Evolutionary conservation across 2,797 vertebrate species (phyloP), one percentile per base, ranked within the genome.

Genomic region (Brachyalestes nurse): DNA sequence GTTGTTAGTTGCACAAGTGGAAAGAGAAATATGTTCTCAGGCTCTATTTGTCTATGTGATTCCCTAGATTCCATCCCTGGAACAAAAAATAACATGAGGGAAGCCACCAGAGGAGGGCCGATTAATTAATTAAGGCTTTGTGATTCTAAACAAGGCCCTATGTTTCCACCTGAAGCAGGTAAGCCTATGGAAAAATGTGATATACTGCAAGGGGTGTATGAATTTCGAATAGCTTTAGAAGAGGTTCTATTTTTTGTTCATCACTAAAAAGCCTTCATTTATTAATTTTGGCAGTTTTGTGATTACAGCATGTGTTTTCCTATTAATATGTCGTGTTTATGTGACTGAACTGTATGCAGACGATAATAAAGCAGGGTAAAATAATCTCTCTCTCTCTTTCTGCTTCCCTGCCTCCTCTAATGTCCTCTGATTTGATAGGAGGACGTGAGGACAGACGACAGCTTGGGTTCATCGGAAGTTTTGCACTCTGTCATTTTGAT

Each of bases 361-460:
- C n/a, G 58, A 57, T 65, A n/a, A n/a, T n/a, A n/a, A 58, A 84
- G 23, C 21, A 58, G n/a, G 28, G 19, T 60, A 12, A 42, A 42
- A 42, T 42, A 45, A 14, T 28, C 71, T 34, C 38, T 51, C 60
- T 16, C 21, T 55, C 66, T 21, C 23, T 76, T 28, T 51, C 55
- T 61, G 28, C 21, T 17, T 9, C 45, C 51, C 25, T 76, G 14
- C 13, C 10, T 72, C 73, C 86, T 60, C 53, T 90, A 83, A 85
- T 87, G 86, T 83, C 80, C 85, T 92, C 85, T 89, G 85, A 89
- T 91, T 88, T 84, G 84, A 88, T 82, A 87, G 79, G 84, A 85
- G 87, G 90, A 89, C 82, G 86, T 77, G 83, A 85, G 88, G 90
- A 89, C 88, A 80, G 86, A 62, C 78, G 77, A 85, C 87, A 86